These are phyloP conservation scores for Osmerus mordax DNA, from an alignment of 2,113 vertebrate species.

Conservation along the genomic window DNA sequence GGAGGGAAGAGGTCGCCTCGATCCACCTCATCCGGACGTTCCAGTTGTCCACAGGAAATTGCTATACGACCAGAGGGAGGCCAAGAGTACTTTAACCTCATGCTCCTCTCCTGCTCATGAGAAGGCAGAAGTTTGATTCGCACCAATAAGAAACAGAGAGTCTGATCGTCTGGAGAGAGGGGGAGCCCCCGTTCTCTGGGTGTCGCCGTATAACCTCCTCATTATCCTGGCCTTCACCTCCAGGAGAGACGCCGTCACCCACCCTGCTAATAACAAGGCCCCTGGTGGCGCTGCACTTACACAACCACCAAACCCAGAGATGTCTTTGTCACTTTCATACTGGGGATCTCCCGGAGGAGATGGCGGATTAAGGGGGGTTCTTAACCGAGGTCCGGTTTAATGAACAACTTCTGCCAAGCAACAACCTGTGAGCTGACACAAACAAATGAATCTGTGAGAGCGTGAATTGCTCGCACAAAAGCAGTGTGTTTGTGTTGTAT, in stretches of 20 bases:
- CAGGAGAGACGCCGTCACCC: constrained; percentile 41
- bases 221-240: constrained; percentile 58
- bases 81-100: no score
- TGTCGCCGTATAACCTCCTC: constrained; percentile 40
- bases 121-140: no score
- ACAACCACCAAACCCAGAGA: constrained; percentile 4
- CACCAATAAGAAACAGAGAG: no score
- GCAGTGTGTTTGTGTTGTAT: constrained; percentile 30
- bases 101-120: no score
- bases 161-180: constrained; percentile 11
- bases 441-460: constrained; percentile 54
- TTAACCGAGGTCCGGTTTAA: constrained; percentile 50
- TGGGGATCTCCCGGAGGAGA: constrained; percentile 46
- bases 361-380: constrained; percentile 51
- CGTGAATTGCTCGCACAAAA: constrained; percentile 21
- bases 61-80: no score
- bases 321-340: constrained; percentile 35
- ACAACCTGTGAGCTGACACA: constrained; percentile 62
- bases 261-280: constrained; percentile 43
- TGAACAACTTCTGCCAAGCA: constrained; percentile 38
- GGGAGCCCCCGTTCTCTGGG: constrained; percentile 28
- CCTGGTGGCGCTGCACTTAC: constrained; percentile 1
- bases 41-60: no score
- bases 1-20: not conserved
- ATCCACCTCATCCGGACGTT: no score